Evolutionary conservation across 2,113 vertebrate genomes (phyloP).

Genomic region (Clarias batrachus): DNA sequence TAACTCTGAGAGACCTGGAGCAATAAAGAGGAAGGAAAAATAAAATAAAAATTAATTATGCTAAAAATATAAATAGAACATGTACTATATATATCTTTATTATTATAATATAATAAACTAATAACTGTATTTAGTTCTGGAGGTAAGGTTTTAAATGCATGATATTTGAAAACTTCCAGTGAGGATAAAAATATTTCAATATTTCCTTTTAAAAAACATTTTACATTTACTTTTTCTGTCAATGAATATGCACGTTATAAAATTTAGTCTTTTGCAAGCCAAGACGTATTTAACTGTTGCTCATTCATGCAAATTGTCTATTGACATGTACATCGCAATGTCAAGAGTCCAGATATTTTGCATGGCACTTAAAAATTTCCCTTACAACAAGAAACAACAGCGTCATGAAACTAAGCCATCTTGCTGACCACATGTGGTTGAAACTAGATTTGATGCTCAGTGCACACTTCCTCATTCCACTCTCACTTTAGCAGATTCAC

Average conservation of each 20-base stretch:
- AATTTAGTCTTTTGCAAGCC: neutral
- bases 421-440: slow-evolving; percentile 4
- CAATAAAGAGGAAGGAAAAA: too few relatives aligned
- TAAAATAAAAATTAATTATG: too few relatives aligned
- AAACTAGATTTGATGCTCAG: slow-evolving; percentile 22
- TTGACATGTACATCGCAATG: neutral
- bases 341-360: neutral
- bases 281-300: neutral
- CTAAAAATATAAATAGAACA: too few relatives aligned
- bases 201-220: neutral
- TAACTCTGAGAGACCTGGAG: too few relatives aligned
- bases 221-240: neutral
- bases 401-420: slow-evolving; percentile 45
- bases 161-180: neutral
- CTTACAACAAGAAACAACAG: slow-evolving; percentile 14
- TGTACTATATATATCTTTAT: too few relatives aligned
- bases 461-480: slow-evolving; percentile 36
- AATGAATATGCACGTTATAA: neutral
- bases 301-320: neutral
- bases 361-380: neutral
- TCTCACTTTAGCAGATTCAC: neutral
- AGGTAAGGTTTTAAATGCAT: neutral
- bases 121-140: too few relatives aligned
- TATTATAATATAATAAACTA: too few relatives aligned
- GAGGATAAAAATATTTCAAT: neutral